Conservation (phyloP, 1,140 invertebrate genomes). For the Procambarus virginalis region DNA sequence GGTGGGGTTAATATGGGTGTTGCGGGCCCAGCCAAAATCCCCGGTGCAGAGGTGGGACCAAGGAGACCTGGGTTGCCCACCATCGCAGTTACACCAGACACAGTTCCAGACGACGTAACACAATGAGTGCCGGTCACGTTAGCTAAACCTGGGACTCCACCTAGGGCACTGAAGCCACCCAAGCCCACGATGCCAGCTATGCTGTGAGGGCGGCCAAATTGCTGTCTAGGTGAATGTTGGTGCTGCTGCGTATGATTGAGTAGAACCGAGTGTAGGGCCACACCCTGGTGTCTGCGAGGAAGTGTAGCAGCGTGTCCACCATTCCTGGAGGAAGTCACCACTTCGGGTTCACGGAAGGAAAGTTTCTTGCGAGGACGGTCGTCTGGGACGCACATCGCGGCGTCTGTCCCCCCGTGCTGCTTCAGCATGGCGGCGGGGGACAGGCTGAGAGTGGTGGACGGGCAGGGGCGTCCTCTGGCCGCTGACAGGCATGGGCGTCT, state of each 20-base stretch:
- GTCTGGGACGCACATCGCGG: conserved; percentile 60
- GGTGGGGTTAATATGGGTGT: conserved; percentile 60
- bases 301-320: conserved; percentile 28
- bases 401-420: conserved; percentile 47
- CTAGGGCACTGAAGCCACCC: conserved; percentile 60
- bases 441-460: neutral
- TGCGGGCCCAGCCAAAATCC: conserved; percentile 39
- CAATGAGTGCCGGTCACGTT: conserved; percentile 17
- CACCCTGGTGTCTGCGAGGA: neutral
- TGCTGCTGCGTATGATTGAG: conserved; percentile 19
- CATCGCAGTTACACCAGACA: conserved; percentile 57
- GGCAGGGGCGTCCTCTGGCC: conserved; percentile 23
- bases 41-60: conserved; percentile 18
- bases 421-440: conserved; percentile 58
- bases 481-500: conserved; percentile 24
- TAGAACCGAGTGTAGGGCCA: conserved; percentile 27
- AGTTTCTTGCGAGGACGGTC: conserved; percentile 86
- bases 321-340: conserved; percentile 73
- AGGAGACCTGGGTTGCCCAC: conserved; percentile 55
- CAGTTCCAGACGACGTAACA: conserved; percentile 32
- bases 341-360: conserved; percentile 88
- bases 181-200: conserved; percentile 68
- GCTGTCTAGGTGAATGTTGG: conserved; percentile 14
- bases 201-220: conserved; percentile 61
- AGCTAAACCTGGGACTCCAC: conserved; percentile 47